A percentile compares a stretch with the other conserved stretches of the same genome.
Evolutionary conservation across 2,797 vertebrate species (phyloP).

Genomic region (Poliocrania exsul): DNA sequence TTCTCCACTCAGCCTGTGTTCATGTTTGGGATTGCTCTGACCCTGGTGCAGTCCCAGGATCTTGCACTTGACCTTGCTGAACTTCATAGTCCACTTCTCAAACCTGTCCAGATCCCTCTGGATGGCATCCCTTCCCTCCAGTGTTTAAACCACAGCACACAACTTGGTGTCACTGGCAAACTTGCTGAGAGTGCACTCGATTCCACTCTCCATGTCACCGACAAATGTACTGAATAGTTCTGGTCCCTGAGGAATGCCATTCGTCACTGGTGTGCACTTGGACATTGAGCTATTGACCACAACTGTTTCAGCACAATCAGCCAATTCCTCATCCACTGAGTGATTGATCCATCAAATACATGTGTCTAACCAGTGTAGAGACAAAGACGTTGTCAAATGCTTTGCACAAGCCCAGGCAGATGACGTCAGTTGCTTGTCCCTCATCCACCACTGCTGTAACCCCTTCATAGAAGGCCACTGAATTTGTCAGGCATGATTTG

Average conservation of each 20-base stretch:
- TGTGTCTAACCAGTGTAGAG: background rate
- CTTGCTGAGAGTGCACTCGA: too few species aligned
- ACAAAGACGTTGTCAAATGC: background rate
- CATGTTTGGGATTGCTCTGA: background rate
- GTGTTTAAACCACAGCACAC: rapidly evolving
- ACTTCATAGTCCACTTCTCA: background rate
- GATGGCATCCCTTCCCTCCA: background rate
- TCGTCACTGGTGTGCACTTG: background rate
- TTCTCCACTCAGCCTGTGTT: background rate
- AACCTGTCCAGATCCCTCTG: background rate
- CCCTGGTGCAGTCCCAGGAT: background rate
- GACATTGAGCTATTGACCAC: background rate
- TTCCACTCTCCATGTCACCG: background rate
- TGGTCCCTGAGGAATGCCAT: background rate
- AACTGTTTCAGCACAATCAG: background rate
- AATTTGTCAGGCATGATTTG: background rate
- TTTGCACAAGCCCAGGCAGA: background rate
- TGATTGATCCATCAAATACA: background rate
- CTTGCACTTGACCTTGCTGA: background rate
- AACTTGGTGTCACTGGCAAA: background rate
- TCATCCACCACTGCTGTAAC: background rate
- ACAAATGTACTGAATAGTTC: background rate
- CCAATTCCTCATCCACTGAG: background rate
- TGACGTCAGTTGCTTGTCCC: background rate
- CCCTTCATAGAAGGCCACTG: background rate